These are phyloP conservation scores for Papilio demoleus DNA, from an alignment of 2,888 invertebrate species.

Conservation along the genomic window DNA sequence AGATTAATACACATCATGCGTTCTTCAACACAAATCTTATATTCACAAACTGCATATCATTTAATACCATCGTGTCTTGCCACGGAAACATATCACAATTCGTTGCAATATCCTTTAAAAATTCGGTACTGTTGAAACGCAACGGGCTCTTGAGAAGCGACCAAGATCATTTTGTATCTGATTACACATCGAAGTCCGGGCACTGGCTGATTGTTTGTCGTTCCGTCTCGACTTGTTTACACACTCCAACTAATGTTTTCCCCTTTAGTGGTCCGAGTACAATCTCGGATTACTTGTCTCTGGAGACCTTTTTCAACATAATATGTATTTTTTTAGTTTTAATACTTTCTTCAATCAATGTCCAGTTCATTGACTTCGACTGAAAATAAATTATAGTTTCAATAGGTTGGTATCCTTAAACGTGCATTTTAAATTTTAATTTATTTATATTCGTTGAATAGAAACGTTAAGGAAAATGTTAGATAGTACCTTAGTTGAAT, in stretches of 20 bases:
- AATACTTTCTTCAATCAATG: neutral
- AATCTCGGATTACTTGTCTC: constrained; percentile 64
- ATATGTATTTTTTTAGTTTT: constrained; percentile 22
- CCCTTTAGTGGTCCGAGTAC: constrained; percentile 58
- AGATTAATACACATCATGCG: neutral
- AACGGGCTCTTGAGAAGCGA: constrained; percentile 55
- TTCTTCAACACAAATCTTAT: too few species aligned
- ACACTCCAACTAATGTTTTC: constrained; percentile 63
- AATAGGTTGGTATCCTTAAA: too few species aligned
- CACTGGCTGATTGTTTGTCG: constrained; percentile 70
- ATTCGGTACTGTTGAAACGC: constrained; percentile 58
- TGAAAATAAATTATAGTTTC: neutral
- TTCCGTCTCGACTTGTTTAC: constrained; percentile 65
- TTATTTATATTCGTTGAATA: neutral
- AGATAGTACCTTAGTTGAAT: constrained; percentile 65
- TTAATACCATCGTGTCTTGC: constrained; percentile 51
- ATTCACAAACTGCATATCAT: constrained; percentile 38
- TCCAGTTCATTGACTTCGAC: constrained; percentile 50
- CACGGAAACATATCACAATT: constrained; percentile 59
- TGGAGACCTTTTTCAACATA: constrained; percentile 48
- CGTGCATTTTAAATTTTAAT: too few species aligned
- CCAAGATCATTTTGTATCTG: constrained; percentile 71
- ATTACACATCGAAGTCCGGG: constrained; percentile 65
- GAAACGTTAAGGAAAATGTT: constrained; percentile 53
- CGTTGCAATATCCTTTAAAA: constrained; percentile 62